Conservation (phyloP, 2,113 vertebrate genomes). For the Triplophysa tibetana region DNA sequence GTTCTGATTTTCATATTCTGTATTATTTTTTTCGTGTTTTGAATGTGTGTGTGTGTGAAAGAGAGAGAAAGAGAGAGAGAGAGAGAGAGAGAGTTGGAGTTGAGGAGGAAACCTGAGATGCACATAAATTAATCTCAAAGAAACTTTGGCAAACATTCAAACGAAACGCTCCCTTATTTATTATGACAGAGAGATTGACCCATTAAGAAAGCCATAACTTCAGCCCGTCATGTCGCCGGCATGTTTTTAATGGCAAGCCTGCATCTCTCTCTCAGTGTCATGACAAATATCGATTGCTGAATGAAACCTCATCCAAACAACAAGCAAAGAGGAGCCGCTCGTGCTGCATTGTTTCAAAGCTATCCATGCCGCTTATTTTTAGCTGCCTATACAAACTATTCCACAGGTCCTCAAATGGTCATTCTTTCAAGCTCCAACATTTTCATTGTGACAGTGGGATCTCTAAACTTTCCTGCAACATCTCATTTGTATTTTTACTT, state of each 20-base stretch:
- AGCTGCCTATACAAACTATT: conserved; percentile 62
- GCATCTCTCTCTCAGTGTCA: conserved; percentile 38
- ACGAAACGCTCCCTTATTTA: conserved; percentile 54
- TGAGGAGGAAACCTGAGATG: conserved; percentile 41
- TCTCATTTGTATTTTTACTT: not conserved
- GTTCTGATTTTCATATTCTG: not conserved
- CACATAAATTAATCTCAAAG: conserved; percentile 53
- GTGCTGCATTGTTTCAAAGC: conserved; percentile 65
- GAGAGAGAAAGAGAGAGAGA: too few relatives aligned
- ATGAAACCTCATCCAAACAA: conserved; percentile 58
- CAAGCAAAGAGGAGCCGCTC: conserved; percentile 61
- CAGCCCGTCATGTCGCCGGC: conserved; percentile 44
- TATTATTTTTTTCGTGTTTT: not conserved
- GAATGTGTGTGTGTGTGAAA: not conserved
- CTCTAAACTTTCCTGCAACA: not conserved
- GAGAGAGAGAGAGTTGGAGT: not conserved
- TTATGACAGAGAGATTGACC: conserved; percentile 53
- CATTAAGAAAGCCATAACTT: conserved; percentile 52
- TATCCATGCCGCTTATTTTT: conserved; percentile 67
- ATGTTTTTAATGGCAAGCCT: conserved; percentile 50
- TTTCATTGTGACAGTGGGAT: conserved; percentile 25
- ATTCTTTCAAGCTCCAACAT: conserved; percentile 44
- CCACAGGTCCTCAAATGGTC: conserved; percentile 61
- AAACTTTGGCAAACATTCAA: conserved; percentile 55
- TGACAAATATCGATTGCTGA: conserved; percentile 60